Evolutionary conservation across 1,140 invertebrate species (phyloP), one percentile per base, ranked within the genome.

Genomic region (Caligus rogercresseyi): DNA sequence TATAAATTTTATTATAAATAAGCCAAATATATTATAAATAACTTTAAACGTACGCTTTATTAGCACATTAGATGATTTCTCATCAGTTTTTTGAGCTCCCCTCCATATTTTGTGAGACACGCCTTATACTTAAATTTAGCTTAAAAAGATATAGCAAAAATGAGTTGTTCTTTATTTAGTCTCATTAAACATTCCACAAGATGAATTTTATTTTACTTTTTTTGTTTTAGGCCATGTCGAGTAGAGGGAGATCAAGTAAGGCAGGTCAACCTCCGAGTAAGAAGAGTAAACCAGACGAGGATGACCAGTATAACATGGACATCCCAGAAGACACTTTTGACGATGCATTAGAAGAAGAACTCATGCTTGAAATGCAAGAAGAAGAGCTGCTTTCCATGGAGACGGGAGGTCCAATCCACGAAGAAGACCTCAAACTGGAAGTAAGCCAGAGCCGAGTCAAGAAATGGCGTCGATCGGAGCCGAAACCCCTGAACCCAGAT

Each of bases 401-500:
- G 4, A 4, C 16, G 11, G 21, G 21, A 7, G 16, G 21, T 11
- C 53, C 53, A 7, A 16, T 20, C 4, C 7, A 16, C 4, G 53
- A 54, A 7, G 21, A 19, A 23, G 4, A 54, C 11, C 13, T 15
- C n/a, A 23, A 16, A 14, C 43, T 51, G n/a, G 53, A 54, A 7
- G 13, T 16, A 16, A 16, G 21, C n/a, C 11, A 4, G 21, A 23
- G 21, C 7, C 13, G 4, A 23, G 13, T 16, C 16, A 16, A 16
- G 21, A 54, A 54, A 23, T 82, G 80, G 80, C 72, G 69, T 51
- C 79, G 92, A 66, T 86, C 87, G 18, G 67, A 77, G 43, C 74
- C 83, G 3, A 81, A 82, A 16, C 25, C 74, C 3, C 70, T 93
- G 13, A 73, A 90, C 74, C 80, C 84, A 2, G 70, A 71, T 51